Base-by-base conservation (phyloP, 2,888 invertebrate genomes). In the Morinoia aosen region DNA sequence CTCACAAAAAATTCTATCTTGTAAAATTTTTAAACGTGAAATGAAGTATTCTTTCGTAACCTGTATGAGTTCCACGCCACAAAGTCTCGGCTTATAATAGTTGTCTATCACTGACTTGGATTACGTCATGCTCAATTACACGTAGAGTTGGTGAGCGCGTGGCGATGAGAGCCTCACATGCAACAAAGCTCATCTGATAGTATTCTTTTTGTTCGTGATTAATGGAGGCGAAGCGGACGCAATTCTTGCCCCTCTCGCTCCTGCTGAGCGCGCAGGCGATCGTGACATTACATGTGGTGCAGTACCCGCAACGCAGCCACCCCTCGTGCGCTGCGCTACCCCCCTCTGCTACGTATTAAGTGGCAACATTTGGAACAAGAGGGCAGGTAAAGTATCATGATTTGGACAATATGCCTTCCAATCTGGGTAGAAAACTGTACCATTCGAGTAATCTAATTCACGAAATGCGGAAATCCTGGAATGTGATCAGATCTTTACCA, bases 221-320 rank as follows among this genome's bases (percentile, higher is more conserved):
- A 76, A 76, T 76, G 76, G 76, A 90, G 48, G 90, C 40, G 40
- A 39, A 48, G 14, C 39, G 90, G 40, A 90, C 90, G 90, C 90
- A 90, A 90, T 90, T 48, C 40, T 19, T 11, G 90, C 90, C 40
- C 39, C 39, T 90, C 39, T 90, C 33, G 90, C 90, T 39, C 90
- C 90, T 40, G 90, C 90, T 40, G 90, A 39, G 90, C 90, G 40
- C 48, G 40, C 48, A 14, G 39, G 40, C 90, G 40, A 90, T 90
- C 90, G 90, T 90, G 90, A 90, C 90, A 39, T 40, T 48, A 48
- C 90, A 90, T 90, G 90, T 48, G 90, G 90, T 90, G 90, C 90
- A 14, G 48, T 90, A 90, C 90, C 40, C 90, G 90, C 90, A 11
- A 12, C 48, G 88, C 90, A 12, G 48, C 48, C 48, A 5, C 48